Base-by-base conservation (phyloP, 2,888 invertebrate genomes). In the Nipponacmea schrenckii region DNA sequence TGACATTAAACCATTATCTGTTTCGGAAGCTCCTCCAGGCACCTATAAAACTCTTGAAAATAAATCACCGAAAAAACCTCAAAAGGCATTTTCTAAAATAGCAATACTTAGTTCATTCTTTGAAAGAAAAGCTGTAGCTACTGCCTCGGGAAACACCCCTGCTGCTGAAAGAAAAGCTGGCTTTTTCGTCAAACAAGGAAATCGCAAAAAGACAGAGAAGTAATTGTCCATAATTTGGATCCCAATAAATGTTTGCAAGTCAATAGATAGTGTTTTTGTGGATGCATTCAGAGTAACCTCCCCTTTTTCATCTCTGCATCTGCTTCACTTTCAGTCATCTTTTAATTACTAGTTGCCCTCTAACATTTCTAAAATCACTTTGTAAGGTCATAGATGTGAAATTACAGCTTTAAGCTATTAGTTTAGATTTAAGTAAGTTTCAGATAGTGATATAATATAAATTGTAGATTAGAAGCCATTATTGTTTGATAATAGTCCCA, bases 51-150 rank as follows among this genome's bases (percentile, higher is more conserved):
- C 76, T 63, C 39, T 72, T 10, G 68, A 74, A 26, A 63, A 64
- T 20, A 74, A 72, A 62, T 74, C 73, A 20, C 67, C 50, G 7
- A 69, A 68, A 46, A 70, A 71, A 69, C 31, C 71, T 15, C 71
- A 69, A 1, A 69, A 71, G 45, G 50, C 69, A 45, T 78, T 84
- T 66, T 81, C 83, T 17, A 84, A 84, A 78, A 85, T 85, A 69
- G 84, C 84, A n/a, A 81, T 85, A 45, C 77, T 85, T 12, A 85
- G 84, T 74, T 83, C 83, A 7, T 84, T 83, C 75, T 85, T 85
- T 79, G 85, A 85, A 74, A 79, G 82, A 71, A 85, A 84, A 73
- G 83, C 83, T 46, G 80, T 82, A 1, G 68, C 68, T 17, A 62
- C 62, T 66, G 70, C 73, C 12, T 66, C 66, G 14, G 73, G 73